phyloP scores from a whole-genome alignment of 1,140 invertebrate genomes.

The Conus betulinus region DNA sequence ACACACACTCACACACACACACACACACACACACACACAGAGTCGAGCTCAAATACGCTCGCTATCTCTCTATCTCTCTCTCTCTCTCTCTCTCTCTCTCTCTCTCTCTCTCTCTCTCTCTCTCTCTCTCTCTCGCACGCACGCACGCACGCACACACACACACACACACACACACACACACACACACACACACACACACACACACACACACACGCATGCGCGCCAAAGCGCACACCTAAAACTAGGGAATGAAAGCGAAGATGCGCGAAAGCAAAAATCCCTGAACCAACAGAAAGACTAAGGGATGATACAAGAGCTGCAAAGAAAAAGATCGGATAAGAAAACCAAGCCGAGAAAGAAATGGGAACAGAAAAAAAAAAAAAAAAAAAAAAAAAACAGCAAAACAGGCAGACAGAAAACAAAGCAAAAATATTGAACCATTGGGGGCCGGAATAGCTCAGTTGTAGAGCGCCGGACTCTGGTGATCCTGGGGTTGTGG shows the following conservation, averaged over 20 bases:
- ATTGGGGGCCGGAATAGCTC: too few relatives aligned
- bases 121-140: too few relatives aligned
- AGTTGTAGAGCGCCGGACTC: too few relatives aligned
- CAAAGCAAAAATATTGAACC: too few relatives aligned
- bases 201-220: not conserved
- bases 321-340: not conserved
- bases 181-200: slow-evolving; percentile 15
- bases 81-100: not conserved
- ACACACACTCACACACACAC: too few relatives aligned
- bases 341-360: not conserved
- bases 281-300: too few relatives aligned
- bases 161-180: not conserved
- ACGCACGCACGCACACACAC: not conserved
- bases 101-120: not conserved
- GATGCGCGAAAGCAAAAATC: not conserved
- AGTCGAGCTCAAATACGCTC: not conserved
- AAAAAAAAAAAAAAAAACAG: not conserved
- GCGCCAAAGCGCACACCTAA: not conserved
- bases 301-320: too few relatives aligned
- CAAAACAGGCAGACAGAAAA: not conserved
- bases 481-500: too few relatives aligned
- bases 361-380: not conserved
- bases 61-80: not conserved
- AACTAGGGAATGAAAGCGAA: too few relatives aligned
- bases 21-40: slow-evolving; percentile 33